These are phyloP conservation scores for Benthosema pterotum DNA, from an alignment of 2,797 vertebrate genomes.

Conservation along the genomic window DNA sequence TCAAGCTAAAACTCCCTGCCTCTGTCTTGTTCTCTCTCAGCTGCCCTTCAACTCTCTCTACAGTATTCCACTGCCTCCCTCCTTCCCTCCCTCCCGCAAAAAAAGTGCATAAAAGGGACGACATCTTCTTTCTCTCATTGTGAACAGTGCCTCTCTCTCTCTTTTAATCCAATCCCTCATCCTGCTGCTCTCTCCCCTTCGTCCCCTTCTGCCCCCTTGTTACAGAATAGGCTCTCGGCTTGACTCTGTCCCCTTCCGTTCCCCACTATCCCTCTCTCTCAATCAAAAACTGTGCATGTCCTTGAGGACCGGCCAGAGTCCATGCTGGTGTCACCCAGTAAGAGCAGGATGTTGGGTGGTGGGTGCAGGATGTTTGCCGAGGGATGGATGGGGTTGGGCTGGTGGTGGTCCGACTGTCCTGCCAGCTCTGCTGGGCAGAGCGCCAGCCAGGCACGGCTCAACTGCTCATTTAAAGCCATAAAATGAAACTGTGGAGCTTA, in stretches of 20 bases:
- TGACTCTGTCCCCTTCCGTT: no score
- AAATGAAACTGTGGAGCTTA: constrained; percentile 35
- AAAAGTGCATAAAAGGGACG: not conserved
- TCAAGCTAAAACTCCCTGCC: not conserved
- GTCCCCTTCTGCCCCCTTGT: not conserved
- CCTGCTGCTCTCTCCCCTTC: not conserved
- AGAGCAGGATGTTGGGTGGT: constrained; percentile 9
- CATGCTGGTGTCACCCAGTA: constrained; percentile 20
- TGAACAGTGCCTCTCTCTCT: not conserved
- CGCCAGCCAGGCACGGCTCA: not conserved
- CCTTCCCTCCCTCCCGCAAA: no score
- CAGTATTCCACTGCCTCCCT: no score
- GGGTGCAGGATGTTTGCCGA: not conserved
- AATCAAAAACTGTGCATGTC: constrained; percentile 5
- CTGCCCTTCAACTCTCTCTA: not conserved
- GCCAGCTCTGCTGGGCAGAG: constrained; percentile 43
- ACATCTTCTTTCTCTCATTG: not conserved
- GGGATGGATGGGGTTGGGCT: not conserved
- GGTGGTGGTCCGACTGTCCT: constrained; percentile 8
- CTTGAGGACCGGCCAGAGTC: constrained; percentile 35
- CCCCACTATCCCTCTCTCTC: not conserved
- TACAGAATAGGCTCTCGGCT: no score
- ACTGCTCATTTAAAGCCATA: constrained; percentile 11
- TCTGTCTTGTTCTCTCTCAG: not conserved
- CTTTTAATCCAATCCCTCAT: not conserved